Evolutionary conservation across 2,888 invertebrate genomes (phyloP), one percentile per base, ranked within the genome.

Genomic region (Brassicogethes aeneus): DNA sequence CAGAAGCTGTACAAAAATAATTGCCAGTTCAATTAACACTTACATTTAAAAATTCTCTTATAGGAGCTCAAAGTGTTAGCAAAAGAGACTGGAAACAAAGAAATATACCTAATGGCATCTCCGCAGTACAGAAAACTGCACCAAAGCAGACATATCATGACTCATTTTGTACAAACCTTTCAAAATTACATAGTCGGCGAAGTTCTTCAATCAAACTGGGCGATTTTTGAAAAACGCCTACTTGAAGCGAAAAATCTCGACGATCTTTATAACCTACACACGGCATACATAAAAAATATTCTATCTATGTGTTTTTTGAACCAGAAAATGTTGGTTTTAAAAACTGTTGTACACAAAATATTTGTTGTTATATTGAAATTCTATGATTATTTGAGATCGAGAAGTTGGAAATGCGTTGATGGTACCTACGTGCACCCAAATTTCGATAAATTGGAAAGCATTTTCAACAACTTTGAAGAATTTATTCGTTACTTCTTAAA

Each of bases 131-230:
- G 80, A 37, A 74, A 77, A 38, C 65, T 86, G 7, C 85, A 87
- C 57, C 70, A 81, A 42, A 81, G 79, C 54, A 74, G 87, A 0
- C 83, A 86, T 57, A 73, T 81, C 14, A 82, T 88, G 79, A 79
- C 80, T 16, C 83, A 86, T 41, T 80, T 88, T 59, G 75, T 87
- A 34, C 76, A 82, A 42, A 80, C 84, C 0, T 61, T 87, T 16
- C 82, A 86, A 60, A 83, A 81, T 66, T 87, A 88, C 60, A 75
- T 88, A 39, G 81, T 82, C 1, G 82, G 84, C 0, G 85, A 81
- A 37, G 85, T 86, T 16, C 70, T 88, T 16, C 79, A 83, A 38
- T 73, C 78, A 0, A 82, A 83, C 2, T 88, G 87, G 87, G 75
- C 75, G 2, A 77, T 79, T 44, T 82, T 88, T 48, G 81, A 83